Conservation (phyloP, 2,888 invertebrate species). For the Villa cingulata region DNA sequence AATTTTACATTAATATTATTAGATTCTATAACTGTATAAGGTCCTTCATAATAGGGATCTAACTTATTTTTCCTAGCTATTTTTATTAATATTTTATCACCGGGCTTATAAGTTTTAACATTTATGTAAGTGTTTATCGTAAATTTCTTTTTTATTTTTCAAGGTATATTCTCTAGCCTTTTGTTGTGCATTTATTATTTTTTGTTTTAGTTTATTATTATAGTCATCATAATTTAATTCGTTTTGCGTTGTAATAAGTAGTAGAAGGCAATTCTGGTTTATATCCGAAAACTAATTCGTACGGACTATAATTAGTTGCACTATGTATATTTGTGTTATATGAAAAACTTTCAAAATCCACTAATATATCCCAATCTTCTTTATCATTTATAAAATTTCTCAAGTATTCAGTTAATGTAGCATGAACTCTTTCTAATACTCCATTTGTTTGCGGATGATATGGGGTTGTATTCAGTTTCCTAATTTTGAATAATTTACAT, state of each 20-base stretch:
- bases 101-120: not conserved
- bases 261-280: not conserved
- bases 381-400: not conserved
- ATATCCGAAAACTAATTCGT: not conserved
- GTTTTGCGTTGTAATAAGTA: not conserved
- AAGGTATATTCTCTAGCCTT: not conserved
- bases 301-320: not conserved
- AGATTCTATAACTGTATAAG: not conserved
- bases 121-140: not conserved
- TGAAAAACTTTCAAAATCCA: not conserved
- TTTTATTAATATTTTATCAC: not conserved
- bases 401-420: slow-evolving; percentile 6
- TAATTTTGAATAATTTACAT: not conserved
- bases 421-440: slow-evolving; percentile 6
- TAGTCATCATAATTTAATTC: not conserved
- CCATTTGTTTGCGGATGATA: slow-evolving; percentile 4
- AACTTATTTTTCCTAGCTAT: not conserved
- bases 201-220: not conserved
- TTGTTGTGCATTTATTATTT: not conserved
- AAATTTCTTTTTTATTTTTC: not conserved
- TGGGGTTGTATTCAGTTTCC: not conserved
- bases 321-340: not conserved
- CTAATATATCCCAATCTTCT: not conserved
- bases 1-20: not conserved
- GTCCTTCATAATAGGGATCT: not conserved